Percentiles rank a stretch among this genome's conserved stretches.
These are phyloP conservation scores for Drosophila ohnishii DNA, from an alignment of 1,140 invertebrate species.

Conservation along the genomic window DNA sequence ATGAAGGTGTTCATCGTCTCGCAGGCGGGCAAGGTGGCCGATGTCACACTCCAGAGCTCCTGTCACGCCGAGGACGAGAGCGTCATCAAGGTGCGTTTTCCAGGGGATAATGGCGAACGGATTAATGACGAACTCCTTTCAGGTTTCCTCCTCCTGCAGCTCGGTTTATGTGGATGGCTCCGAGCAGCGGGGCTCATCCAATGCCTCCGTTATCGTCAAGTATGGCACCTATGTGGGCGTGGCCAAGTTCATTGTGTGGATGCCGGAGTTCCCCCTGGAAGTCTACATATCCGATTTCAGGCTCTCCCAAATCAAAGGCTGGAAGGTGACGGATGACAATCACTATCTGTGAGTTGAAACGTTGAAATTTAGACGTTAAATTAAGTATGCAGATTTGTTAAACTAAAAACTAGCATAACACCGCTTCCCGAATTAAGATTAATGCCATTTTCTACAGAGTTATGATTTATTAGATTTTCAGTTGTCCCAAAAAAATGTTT, in stretches of 20 bases:
- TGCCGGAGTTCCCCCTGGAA: constrained; percentile 96
- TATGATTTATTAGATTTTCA: no score
- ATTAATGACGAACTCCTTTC: background rate
- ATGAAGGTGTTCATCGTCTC: constrained; percentile 98
- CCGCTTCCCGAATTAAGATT: no score
- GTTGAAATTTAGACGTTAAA: background rate
- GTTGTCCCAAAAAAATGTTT: no score
- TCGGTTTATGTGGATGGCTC: constrained; percentile 98
- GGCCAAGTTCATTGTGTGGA: constrained; percentile 97
- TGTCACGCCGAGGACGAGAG: constrained; percentile 98
- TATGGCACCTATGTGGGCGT: constrained; percentile 95
- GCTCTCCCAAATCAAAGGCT: constrained; percentile 95
- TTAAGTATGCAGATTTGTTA: no score
- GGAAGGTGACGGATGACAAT: constrained; percentile 92
- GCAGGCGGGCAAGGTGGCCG: constrained; percentile 95
- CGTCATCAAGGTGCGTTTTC: constrained; percentile 91
- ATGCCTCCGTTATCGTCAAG: constrained; percentile 96
- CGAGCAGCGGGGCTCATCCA: constrained; percentile 96
- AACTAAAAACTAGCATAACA: no score
- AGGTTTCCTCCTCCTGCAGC: constrained; percentile 98
- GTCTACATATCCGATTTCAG: constrained; percentile 94
- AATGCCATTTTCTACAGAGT: no score
- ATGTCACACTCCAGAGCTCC: constrained; percentile 97
- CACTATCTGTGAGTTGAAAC: constrained; percentile 82
- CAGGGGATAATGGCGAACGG: background rate